Base-by-base conservation (phyloP, 2,113 vertebrate species). In the Aplodontia rufa region DNA sequence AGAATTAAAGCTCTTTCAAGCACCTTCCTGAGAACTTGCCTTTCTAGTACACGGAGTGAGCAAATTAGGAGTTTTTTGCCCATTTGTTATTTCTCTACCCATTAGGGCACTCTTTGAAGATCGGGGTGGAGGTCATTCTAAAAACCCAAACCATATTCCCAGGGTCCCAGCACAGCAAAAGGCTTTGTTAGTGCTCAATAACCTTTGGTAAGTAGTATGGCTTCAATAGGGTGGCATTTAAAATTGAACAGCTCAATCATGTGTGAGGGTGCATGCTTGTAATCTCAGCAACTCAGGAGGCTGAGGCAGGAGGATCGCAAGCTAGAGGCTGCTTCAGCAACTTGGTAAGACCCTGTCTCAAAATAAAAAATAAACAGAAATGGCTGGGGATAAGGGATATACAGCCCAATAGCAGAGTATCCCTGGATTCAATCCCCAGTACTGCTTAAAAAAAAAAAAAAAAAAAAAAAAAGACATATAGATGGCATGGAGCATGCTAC, bases 181-280 rank as follows among this genome's bases (percentile, higher is more conserved):
- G 40, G 6, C 74, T 76, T 84, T 74, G 72, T 7, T 69, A 26
- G 75, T 89, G 30, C 58, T 86, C 37, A 58, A 32, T 12, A 78
- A 68, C 40, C 40, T 69, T 28, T 82, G 35, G 81, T 87, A 83
- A 94, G 78, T 4, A 91, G 81, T 74, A 69, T 6, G 68, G 51
- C 68, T 84, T 90, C 71, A 78, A 74, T 16, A 86, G 87, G 53
- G 78, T 53, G n/a, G 88, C 69, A 80, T 64, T 95, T 94, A 66
- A 93, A 93, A 96, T n/a, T 40, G 76, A 93, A 84, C 5, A n/a
- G 68, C 83, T 74, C 51, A 72, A 64, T 45, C 58, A 58, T 20
- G 55, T 8, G 11, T 10, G 24, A 60, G 24, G 58, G 58, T 3
- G 9, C 24, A 60, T 28, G 24, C 28, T 26, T 60, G 22, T 60